phyloP scores from a whole-genome alignment of 2,113 vertebrate genomes.

The Struthio camelus region DNA sequence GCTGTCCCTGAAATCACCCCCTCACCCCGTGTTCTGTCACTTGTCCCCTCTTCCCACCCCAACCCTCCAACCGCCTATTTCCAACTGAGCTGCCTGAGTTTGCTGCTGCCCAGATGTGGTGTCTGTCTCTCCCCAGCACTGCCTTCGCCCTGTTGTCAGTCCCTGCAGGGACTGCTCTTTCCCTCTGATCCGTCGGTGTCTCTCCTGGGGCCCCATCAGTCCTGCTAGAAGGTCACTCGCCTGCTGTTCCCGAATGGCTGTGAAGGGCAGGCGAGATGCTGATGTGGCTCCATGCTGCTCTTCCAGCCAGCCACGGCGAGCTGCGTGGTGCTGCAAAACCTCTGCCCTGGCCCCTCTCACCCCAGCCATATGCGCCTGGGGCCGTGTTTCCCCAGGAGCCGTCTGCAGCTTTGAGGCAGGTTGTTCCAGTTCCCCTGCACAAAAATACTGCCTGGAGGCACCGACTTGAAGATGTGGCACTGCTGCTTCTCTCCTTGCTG shows the following conservation, averaged over 20 bases:
- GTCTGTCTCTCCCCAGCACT: not conserved
- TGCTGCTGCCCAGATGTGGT: not conserved
- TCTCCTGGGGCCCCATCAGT: not conserved
- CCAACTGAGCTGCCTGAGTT: too few relatives aligned
- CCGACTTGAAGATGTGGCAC: not conserved
- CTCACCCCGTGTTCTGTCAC: not conserved
- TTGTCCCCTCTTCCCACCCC: too few relatives aligned
- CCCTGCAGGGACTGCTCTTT: not conserved
- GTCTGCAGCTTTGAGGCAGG: too few relatives aligned
- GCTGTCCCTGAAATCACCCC: not conserved
- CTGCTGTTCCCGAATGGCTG: not conserved
- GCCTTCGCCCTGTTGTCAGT: not conserved
- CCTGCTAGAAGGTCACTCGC: not conserved
- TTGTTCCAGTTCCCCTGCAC: not conserved
- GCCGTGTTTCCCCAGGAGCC: too few relatives aligned
- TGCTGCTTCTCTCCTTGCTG: not conserved
- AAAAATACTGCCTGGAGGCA: not conserved
- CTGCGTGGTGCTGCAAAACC: too few relatives aligned
- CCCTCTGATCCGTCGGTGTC: not conserved
- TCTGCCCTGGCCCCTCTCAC: constrained; percentile 45
- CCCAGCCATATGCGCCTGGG: not conserved
- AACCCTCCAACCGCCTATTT: not conserved
- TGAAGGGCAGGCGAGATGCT: not conserved
- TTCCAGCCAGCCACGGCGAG: too few relatives aligned
- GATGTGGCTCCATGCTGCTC: not conserved